Conservation (phyloP, 1,140 invertebrate species). For the Drosophila neocordata region DNA sequence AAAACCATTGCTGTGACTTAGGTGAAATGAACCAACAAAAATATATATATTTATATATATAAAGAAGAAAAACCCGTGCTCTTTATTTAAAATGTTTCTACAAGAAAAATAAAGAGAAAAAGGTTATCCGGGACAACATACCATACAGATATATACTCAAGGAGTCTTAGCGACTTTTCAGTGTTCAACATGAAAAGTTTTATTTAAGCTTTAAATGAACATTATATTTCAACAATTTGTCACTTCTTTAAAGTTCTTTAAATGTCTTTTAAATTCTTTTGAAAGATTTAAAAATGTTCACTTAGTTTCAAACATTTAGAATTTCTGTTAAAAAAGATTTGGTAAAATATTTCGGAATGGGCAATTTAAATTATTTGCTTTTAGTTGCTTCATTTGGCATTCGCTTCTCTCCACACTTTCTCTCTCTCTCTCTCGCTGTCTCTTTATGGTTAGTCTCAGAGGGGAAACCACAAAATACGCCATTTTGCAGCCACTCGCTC, state of each 20-base stretch:
- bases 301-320: background rate
- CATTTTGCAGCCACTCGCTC: slow-evolving; percentile 42
- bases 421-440: background rate
- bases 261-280: slow-evolving; percentile 1
- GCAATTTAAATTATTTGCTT: slow-evolving; percentile 20
- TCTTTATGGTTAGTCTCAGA: background rate
- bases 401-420: background rate
- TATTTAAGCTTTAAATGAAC: too few relatives aligned
- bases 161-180: too few relatives aligned
- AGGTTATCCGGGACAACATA: too few relatives aligned
- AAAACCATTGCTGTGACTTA: too few relatives aligned
- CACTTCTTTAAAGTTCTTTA: background rate
- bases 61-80: too few relatives aligned
- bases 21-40: too few relatives aligned
- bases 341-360: slow-evolving; percentile 1
- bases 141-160: too few relatives aligned
- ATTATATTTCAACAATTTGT: background rate
- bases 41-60: too few relatives aligned
- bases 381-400: slow-evolving; percentile 11
- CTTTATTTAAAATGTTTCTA: too few relatives aligned
- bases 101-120: too few relatives aligned
- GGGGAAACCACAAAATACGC: slow-evolving; percentile 26
- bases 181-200: too few relatives aligned
- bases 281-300: background rate
- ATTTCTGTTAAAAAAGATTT: slow-evolving; percentile 6